These are phyloP conservation scores for Cheilosia urbana DNA, from an alignment of 2,888 invertebrate genomes.

Conservation along the genomic window DNA sequence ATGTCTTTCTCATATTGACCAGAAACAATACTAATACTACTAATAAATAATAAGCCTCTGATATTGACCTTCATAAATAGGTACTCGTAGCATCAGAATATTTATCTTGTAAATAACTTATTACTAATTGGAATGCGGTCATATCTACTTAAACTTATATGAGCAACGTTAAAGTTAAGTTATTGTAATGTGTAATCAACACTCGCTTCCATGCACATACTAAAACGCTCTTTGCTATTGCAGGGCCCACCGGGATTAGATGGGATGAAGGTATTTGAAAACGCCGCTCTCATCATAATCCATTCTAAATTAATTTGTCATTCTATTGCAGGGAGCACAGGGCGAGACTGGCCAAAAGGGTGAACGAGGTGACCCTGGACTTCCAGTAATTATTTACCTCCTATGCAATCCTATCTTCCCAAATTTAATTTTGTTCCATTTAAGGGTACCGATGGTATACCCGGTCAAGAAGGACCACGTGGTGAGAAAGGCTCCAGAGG, in stretches of 20 bases:
- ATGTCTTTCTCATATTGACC: no score
- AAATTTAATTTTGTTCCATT: constrained; percentile 66
- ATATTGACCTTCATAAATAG: no score
- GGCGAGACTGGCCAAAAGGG: constrained; percentile 96
- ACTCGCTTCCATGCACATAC: constrained; percentile 61
- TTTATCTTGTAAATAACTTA: not conserved
- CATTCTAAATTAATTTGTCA: constrained; percentile 32
- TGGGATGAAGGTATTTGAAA: constrained; percentile 93
- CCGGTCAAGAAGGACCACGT: constrained; percentile 95
- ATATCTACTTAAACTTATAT: not conserved
- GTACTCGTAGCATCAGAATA: not conserved
- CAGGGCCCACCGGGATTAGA: constrained; percentile 97
- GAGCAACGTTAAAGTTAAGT: constrained; percentile 19
- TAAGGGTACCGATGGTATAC: constrained; percentile 96
- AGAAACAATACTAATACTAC: no score
- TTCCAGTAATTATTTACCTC: constrained; percentile 89
- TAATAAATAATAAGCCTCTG: no score
- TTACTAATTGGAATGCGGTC: constrained; percentile 23
- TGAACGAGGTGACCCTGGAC: constrained; percentile 95
- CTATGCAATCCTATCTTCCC: constrained; percentile 59
- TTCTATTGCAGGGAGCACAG: constrained; percentile 90
- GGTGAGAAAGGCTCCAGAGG: constrained; percentile 96
- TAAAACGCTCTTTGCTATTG: constrained; percentile 63
- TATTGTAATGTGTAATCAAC: constrained; percentile 1
- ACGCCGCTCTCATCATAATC: constrained; percentile 74